These are phyloP conservation scores for Heliangelus exortis DNA, from an alignment of 2,797 vertebrate species.

Conservation along the genomic window DNA sequence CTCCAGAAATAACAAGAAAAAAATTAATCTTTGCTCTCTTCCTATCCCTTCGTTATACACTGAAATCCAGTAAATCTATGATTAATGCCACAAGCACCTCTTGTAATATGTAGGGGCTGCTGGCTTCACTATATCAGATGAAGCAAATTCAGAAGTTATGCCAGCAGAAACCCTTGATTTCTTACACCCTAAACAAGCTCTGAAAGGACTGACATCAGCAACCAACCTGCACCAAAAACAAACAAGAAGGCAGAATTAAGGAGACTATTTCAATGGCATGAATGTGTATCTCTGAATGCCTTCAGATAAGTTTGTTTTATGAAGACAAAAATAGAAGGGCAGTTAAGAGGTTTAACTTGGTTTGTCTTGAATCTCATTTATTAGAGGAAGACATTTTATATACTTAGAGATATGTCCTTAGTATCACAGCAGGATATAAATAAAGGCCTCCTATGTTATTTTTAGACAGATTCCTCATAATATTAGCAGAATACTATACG, in stretches of 20 bases:
- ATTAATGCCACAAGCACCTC: not conserved
- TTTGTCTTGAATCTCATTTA: slow-evolving; percentile 1
- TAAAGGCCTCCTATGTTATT: not conserved
- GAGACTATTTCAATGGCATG: not conserved
- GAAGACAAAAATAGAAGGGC: not conserved
- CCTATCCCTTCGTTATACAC: not conserved
- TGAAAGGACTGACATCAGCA: not conserved
- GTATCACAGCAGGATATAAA: slow-evolving; percentile 6
- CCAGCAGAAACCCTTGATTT: accelerated
- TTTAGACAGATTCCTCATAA: not conserved
- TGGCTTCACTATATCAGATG: not conserved
- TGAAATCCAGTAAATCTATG: not conserved
- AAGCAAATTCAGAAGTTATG: not conserved
- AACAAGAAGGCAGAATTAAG: not conserved
- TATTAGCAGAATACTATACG: slow-evolving; percentile 29
- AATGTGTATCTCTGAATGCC: not conserved
- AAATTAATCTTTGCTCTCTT: not conserved
- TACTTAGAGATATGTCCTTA: not conserved
- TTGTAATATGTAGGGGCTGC: not conserved
- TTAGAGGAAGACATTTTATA: not conserved
- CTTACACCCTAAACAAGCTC: not conserved
- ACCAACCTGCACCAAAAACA: not conserved
- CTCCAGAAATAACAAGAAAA: not conserved
- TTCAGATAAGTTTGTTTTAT: not conserved
- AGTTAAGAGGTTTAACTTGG: not conserved